phyloP scores from a whole-genome alignment of 2,113 vertebrate genomes.

The Otocyon megalotis region DNA sequence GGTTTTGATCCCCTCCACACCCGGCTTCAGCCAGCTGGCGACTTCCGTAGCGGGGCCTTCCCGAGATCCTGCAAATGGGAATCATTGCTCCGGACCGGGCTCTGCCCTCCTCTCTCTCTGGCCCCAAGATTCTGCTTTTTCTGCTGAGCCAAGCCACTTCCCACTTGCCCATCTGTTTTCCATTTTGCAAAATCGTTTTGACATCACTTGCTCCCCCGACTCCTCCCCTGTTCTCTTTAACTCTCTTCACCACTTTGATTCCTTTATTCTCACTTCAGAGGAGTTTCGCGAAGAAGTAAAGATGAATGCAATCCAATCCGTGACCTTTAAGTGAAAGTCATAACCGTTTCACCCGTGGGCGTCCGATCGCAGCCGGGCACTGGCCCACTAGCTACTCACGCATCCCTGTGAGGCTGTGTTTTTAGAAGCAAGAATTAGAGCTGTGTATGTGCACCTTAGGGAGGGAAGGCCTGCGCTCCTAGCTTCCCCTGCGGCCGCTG shows the following conservation, averaged over 20 bases:
- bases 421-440: neutral
- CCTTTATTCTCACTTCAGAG: neutral
- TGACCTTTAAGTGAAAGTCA: neutral
- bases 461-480: neutral
- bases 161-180: slow-evolving; percentile 32
- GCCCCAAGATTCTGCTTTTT: neutral
- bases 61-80: neutral
- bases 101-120: neutral
- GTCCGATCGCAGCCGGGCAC: neutral
- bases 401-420: neutral
- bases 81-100: neutral
- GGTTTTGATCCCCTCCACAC: neutral
- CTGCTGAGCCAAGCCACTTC: neutral
- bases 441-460: neutral
- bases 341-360: neutral
- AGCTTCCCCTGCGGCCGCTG: neutral
- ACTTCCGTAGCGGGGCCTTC: neutral
- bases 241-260: neutral
- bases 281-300: slow-evolving; percentile 3
- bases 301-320: neutral
- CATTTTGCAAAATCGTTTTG: neutral
- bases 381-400: neutral
- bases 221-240: neutral
- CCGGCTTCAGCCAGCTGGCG: rapidly evolving
- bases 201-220: slow-evolving; percentile 30